A percentile compares a stretch with the other conserved stretches of the same genome.
Evolutionary conservation across 2,113 vertebrate genomes (phyloP).

Genomic region (Calidris pygmaea): DNA sequence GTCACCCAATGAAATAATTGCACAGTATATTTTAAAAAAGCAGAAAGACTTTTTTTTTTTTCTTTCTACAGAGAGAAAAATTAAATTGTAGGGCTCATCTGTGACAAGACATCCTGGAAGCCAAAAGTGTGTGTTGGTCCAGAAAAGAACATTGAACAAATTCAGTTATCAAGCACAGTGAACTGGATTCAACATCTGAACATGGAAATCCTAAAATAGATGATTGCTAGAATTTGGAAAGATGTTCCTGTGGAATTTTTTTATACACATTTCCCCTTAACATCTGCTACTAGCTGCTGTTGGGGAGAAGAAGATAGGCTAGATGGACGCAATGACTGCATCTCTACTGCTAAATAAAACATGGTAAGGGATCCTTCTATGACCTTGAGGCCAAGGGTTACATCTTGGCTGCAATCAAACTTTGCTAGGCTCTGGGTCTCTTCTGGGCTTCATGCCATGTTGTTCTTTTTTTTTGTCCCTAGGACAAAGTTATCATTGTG

Average conservation of each 20-base stretch:
- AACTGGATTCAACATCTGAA: not conserved
- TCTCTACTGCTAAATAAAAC: not conserved
- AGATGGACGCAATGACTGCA: not conserved
- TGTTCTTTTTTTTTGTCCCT: not conserved
- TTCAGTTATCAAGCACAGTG: not conserved
- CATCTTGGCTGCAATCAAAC: not conserved
- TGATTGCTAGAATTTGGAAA: not conserved
- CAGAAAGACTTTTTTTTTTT: not conserved
- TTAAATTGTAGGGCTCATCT: not conserved
- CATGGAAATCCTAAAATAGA: not conserved
- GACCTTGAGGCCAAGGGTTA: not conserved
- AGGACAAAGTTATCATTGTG: not conserved
- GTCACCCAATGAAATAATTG: not conserved
- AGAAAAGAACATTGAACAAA: not conserved
- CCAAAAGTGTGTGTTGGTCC: not conserved
- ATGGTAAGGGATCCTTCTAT: not conserved
- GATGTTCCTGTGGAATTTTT: not conserved
- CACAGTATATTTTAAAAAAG: not conserved
- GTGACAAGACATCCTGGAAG: not conserved
- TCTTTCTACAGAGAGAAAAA: not conserved
- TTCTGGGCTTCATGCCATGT: not conserved
- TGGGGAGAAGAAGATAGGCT: not conserved
- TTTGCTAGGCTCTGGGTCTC: not conserved
- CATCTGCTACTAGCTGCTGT: not conserved
- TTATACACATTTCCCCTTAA: not conserved